phyloP scores from a whole-genome alignment of 2,113 vertebrate genomes.

The Peromyscus californicus region DNA sequence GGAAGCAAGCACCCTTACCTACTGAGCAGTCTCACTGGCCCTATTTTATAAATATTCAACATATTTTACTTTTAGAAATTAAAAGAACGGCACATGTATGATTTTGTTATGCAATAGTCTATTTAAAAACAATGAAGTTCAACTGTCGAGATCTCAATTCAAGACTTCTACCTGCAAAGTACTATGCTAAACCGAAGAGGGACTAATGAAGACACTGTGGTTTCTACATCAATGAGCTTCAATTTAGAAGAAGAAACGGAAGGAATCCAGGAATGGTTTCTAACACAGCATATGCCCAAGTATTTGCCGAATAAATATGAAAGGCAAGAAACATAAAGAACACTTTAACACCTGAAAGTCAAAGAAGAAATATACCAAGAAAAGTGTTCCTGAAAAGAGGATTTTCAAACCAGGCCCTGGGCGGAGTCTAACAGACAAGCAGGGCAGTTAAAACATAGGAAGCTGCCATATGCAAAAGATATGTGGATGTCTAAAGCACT shows the following conservation, averaged over 20 bases:
- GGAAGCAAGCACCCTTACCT: not conserved
- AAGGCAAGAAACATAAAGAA: not conserved
- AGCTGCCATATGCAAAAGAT: not conserved
- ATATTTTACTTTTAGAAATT: conserved; percentile 11
- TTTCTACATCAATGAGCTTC: not conserved
- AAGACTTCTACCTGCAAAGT: not conserved
- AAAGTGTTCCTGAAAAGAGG: not conserved
- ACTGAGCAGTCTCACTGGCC: not conserved
- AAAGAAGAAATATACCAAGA: not conserved
- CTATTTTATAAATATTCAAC: not conserved
- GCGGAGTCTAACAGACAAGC: not conserved
- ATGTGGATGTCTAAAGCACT: not conserved
- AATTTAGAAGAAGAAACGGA: not conserved
- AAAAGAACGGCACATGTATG: not conserved
- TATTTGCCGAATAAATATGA: conserved; percentile 12
- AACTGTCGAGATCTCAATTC: not conserved
- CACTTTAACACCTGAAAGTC: not conserved
- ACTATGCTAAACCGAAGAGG: not conserved
- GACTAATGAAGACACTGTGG: not conserved
- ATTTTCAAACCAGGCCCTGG: not conserved
- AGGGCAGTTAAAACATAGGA: not conserved
- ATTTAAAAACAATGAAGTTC: not conserved
- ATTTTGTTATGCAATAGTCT: conserved; percentile 44
- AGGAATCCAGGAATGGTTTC: not conserved
- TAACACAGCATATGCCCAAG: not conserved